Evolutionary conservation across 2,888 invertebrate genomes (phyloP), one percentile per base, ranked within the genome.

Genomic region (Caenorhabditis sp.): DNA sequence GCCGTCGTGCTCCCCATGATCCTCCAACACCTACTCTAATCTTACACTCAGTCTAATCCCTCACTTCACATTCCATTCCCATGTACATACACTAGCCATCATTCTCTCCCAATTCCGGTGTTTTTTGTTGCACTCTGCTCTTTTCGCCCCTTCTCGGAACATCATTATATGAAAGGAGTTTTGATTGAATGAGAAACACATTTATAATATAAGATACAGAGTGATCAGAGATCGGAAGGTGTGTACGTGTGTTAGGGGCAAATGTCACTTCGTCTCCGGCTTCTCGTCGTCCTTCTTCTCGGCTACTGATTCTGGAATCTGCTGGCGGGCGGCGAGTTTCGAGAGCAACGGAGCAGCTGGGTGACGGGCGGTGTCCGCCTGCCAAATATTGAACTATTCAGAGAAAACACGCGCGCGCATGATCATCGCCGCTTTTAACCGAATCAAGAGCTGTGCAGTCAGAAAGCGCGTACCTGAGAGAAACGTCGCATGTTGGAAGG

Each of bases 401-500:
- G 32, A 50, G 39, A 24, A 37, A 13, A 27, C 6, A 22, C 11
- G n/a, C n/a, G n/a, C n/a, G n/a, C n/a, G n/a, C n/a, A n/a, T n/a
- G n/a, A n/a, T n/a, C n/a, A n/a, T n/a, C n/a, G n/a, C n/a, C n/a
- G n/a, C n/a, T n/a, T n/a, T n/a, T n/a, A n/a, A n/a, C n/a, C n/a
- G n/a, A n/a, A n/a, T n/a, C n/a, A n/a, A n/a, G n/a, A n/a, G n/a
- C n/a, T n/a, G n/a, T n/a, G n/a, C n/a, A n/a, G n/a, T 13, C 17
- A 27, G 17, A 9, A 53, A 37, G 8, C 15, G 17, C n/a, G 8
- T 37, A 78, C 78, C 63, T 78, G 78, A 22, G 78, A 78, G 39
- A 78, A 79, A 30, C 78, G 59, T 45, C 84, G 71, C 52, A 84
- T 82, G 59, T 85, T 85, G 8, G 85, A 85, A n/a, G 85, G 85